A percentile compares a stretch with the other conserved stretches of the same genome.
These are phyloP conservation scores for Guaruba guarouba DNA, from an alignment of 2,113 vertebrate genomes.

Conservation along the genomic window DNA sequence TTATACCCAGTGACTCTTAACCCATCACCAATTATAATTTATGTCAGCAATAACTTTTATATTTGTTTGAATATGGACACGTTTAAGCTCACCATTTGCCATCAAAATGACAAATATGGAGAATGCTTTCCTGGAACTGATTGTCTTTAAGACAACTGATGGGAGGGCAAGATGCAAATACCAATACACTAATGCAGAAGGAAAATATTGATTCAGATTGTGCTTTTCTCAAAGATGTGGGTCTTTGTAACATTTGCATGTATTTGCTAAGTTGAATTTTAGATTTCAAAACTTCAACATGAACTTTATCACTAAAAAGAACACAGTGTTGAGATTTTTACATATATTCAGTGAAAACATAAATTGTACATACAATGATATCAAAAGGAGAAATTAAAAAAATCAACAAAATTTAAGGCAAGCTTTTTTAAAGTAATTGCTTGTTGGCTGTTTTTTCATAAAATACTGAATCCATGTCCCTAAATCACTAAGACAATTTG, in stretches of 20 bases:
- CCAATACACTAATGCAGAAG: neutral
- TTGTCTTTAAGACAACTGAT: neutral
- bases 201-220: neutral
- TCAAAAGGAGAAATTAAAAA: neutral
- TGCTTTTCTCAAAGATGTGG: neutral
- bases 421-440: neutral
- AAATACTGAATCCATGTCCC: neutral
- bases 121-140: neutral
- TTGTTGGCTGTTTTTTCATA: constrained; percentile 30
- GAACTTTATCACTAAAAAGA: neutral
- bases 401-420: neutral
- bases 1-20: neutral
- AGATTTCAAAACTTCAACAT: neutral
- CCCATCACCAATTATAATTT: neutral
- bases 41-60: neutral
- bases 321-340: neutral
- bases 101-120: neutral
- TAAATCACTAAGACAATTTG: neutral
- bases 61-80: neutral
- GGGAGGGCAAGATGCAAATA: rapidly evolving
- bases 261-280: neutral
- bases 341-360: neutral
- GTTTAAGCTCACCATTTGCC: neutral
- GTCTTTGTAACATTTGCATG: neutral
- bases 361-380: neutral